Conservation (phyloP, 2,888 invertebrate genomes). For the Epistrophe grossulariae region DNA sequence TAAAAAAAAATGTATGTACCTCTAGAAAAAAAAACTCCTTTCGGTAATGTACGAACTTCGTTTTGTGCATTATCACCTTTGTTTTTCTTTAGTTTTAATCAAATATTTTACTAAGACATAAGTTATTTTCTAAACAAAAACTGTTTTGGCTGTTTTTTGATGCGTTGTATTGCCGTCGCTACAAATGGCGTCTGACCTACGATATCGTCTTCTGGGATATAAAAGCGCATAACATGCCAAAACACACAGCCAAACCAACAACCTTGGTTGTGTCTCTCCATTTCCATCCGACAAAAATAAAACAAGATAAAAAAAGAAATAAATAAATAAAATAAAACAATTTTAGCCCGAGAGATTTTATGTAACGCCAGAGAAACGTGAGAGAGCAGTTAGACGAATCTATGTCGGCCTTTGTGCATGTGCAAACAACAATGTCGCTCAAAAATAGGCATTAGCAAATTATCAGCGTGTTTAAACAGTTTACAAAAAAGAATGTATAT, state of each 20-base stretch:
- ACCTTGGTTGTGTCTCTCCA: constrained; percentile 58
- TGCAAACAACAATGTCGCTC: constrained; percentile 71
- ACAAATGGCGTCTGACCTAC: constrained; percentile 70
- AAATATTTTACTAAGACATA: constrained; percentile 72
- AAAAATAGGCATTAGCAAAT: constrained; percentile 53
- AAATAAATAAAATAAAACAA: not conserved
- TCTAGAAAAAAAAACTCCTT: constrained; percentile 44
- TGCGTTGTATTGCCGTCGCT: constrained; percentile 74
- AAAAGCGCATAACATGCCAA: constrained; percentile 17
- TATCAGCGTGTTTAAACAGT: constrained; percentile 63
- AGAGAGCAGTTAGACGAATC: constrained; percentile 58
- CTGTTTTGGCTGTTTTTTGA: constrained; percentile 70
- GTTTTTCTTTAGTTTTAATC: constrained; percentile 75
- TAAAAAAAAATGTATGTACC: constrained; percentile 38
- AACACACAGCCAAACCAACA: constrained; percentile 48
- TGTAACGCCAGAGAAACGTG: constrained; percentile 31
- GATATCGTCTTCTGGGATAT: constrained; percentile 55
- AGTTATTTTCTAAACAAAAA: constrained; percentile 70
- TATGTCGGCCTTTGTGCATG: constrained; percentile 74
- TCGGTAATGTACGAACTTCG: constrained; percentile 60
- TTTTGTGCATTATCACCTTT: constrained; percentile 63
- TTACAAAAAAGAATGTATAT: constrained; percentile 49
- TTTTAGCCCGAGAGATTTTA: constrained; percentile 42
- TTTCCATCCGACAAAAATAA: constrained; percentile 45
- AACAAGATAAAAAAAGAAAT: constrained; percentile 4